A percentile compares a stretch with the other conserved stretches of the same genome.
Evolutionary conservation across 1,140 invertebrate species (phyloP).

Genomic region (Eciton burchellii): DNA sequence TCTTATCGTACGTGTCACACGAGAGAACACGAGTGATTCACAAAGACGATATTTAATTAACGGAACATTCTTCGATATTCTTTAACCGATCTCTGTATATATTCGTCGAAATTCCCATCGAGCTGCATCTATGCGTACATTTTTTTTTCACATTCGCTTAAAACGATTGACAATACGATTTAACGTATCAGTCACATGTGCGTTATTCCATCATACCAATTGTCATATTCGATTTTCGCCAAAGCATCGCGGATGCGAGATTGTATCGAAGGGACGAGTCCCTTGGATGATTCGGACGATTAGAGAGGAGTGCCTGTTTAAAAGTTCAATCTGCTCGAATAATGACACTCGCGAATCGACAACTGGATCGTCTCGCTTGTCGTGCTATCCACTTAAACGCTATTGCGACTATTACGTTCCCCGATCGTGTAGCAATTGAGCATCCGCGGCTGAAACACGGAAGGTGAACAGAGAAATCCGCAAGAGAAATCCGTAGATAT

Average conservation of each 20-base stretch:
- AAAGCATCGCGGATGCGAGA: neutral
- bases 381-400: constrained; percentile 50
- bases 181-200: neutral
- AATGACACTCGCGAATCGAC: constrained; percentile 26
- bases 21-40: neutral
- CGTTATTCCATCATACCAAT: neutral
- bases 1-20: no score
- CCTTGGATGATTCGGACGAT: constrained; percentile 27
- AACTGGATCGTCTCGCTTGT: neutral
- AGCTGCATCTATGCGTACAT: neutral
- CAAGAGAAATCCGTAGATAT: neutral
- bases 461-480: neutral
- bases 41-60: neutral
- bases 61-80: constrained; percentile 10
- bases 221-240: neutral
- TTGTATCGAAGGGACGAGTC: neutral
- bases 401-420: constrained; percentile 45
- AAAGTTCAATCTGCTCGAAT: constrained; percentile 36
- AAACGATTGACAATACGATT: neutral
- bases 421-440: constrained; percentile 14
- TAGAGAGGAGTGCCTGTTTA: constrained; percentile 34
- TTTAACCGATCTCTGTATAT: neutral
- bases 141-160: neutral
- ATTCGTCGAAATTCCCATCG: neutral
- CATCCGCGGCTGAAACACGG: constrained; percentile 7